Conservation (phyloP, 2,797 vertebrate genomes). For the Chloroceryle amazona region DNA sequence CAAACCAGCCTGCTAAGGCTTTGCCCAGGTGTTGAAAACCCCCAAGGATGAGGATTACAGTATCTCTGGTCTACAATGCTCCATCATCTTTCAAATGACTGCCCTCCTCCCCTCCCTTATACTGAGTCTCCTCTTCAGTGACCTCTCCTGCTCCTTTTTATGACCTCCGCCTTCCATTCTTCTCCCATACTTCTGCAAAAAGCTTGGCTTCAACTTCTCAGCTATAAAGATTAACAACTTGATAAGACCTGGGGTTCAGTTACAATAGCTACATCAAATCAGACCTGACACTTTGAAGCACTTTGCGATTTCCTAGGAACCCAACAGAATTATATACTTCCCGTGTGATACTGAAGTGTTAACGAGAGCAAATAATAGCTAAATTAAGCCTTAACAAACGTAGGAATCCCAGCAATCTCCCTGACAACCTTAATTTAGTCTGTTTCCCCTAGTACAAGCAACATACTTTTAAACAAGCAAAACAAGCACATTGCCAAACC, state of each 20-base stretch:
- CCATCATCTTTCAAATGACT: background rate
- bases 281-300: background rate
- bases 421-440: constrained; percentile 30
- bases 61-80: background rate
- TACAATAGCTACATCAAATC: background rate
- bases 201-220: background rate
- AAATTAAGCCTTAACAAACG: background rate
- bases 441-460: background rate
- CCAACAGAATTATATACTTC: background rate
- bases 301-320: background rate
- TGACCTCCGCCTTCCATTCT: background rate
- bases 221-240: background rate
- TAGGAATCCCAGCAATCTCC: constrained; percentile 24
- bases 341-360: background rate
- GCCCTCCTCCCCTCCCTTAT: background rate
- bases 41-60: background rate
- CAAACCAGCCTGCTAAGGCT: background rate
- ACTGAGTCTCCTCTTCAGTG: background rate
- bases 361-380: background rate
- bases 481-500: background rate
- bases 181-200: background rate
- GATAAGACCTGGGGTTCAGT: background rate
- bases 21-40: background rate
- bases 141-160: background rate
- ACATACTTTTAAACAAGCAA: constrained; percentile 11